Evolutionary conservation across 2,888 invertebrate genomes (phyloP).

Genomic region (Mellilla xanthometata): DNA sequence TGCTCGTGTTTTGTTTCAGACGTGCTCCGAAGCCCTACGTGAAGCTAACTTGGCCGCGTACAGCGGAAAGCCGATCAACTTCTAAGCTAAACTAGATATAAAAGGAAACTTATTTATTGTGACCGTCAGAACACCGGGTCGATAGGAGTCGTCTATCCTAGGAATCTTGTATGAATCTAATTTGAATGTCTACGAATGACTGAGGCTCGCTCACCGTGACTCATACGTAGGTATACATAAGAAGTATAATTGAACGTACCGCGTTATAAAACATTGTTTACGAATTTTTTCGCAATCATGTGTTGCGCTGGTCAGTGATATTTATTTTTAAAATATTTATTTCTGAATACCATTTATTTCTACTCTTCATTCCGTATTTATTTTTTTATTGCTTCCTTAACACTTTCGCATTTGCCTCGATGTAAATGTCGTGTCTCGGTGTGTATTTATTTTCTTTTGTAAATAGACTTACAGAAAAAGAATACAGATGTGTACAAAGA

Average conservation of each 20-base stretch:
- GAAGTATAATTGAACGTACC: slow-evolving; percentile 10
- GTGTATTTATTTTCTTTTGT: slow-evolving; percentile 72
- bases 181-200: slow-evolving; percentile 41
- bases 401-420: slow-evolving; percentile 52
- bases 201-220: background rate
- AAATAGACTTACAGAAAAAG: slow-evolving; percentile 58
- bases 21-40: slow-evolving; percentile 97
- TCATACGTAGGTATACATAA: slow-evolving; percentile 7
- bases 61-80: slow-evolving; percentile 98
- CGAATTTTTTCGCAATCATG: slow-evolving; percentile 33
- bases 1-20: slow-evolving; percentile 79
- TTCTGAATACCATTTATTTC: slow-evolving; percentile 34
- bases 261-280: slow-evolving; percentile 24
- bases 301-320: slow-evolving; percentile 35
- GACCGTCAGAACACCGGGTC: slow-evolving; percentile 34
- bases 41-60: slow-evolving; percentile 98
- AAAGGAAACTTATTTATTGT: slow-evolving; percentile 38
- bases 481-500: slow-evolving; percentile 40
- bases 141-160: slow-evolving; percentile 41
- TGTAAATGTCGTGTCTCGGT: slow-evolving; percentile 56
- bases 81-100: slow-evolving; percentile 77
- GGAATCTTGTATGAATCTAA: slow-evolving; percentile 74
- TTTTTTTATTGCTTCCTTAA: slow-evolving; percentile 37
- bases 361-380: slow-evolving; percentile 55
- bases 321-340: slow-evolving; percentile 40